phyloP scores from a whole-genome alignment of 2,797 vertebrate genomes.

The Pseudochirops cupreus region DNA sequence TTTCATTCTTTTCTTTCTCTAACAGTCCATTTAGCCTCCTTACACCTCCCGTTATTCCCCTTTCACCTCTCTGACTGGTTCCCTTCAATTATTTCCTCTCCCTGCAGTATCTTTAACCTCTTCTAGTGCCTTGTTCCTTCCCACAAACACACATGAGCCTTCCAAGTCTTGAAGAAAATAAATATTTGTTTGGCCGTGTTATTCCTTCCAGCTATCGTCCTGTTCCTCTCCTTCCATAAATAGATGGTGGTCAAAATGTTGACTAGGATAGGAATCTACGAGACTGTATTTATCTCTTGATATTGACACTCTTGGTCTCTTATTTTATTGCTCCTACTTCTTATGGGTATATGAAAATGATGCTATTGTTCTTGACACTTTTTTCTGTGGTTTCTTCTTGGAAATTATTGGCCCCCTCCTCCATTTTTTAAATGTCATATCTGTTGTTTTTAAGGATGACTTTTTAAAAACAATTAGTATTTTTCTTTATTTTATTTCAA shows the following conservation, averaged over 20 bases:
- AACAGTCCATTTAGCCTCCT: background rate
- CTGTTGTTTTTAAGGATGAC: background rate
- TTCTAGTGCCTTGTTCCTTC: background rate
- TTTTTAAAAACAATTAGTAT: background rate
- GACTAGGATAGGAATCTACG: background rate
- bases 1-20: slow-evolving; percentile 2
- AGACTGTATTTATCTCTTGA: background rate
- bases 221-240: background rate
- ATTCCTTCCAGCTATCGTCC: background rate
- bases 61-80: background rate
- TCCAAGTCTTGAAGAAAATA: background rate
- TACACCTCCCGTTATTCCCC: background rate
- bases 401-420: background rate
- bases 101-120: background rate
- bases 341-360: background rate
- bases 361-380: background rate
- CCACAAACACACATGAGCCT: background rate
- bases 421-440: background rate
- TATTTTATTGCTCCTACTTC: background rate
- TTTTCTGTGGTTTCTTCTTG: background rate
- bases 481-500: background rate
- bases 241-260: background rate
- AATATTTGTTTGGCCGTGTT: background rate
- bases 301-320: background rate
- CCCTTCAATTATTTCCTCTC: background rate